A percentile compares a stretch with the other conserved stretches of the same genome.
phyloP scores from a whole-genome alignment of 92 coral and sea anemone species.

The Pocillopora meandrina region DNA sequence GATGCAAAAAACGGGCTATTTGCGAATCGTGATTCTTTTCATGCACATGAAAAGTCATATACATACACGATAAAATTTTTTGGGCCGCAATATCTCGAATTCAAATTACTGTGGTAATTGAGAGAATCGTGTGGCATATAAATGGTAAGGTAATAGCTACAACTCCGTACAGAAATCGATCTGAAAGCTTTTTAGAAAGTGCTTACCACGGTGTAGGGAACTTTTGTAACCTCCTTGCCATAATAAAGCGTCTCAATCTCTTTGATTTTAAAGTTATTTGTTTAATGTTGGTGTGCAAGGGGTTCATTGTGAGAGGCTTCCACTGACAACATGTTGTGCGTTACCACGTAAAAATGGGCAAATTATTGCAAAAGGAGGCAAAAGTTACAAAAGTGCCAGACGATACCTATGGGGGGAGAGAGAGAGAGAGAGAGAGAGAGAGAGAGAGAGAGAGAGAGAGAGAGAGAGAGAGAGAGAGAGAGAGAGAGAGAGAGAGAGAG shows the following conservation, averaged over 20 bases:
- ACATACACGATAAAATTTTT: background rate
- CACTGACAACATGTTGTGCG: too few species aligned
- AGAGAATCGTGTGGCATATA: background rate
- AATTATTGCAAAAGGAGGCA: background rate
- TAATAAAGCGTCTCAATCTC: background rate
- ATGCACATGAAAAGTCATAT: background rate
- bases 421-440: background rate
- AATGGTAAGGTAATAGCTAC: background rate
- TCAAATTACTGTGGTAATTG: background rate
- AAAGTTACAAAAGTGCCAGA: conserved; percentile 12
- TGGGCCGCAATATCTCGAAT: background rate
- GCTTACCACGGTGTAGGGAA: background rate
- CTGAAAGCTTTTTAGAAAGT: background rate
- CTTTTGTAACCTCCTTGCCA: conserved; percentile 1
- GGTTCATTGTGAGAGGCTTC: background rate
- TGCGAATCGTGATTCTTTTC: conserved; percentile 16
- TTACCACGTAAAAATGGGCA: too few species aligned
- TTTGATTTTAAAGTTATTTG: conserved; percentile 8
- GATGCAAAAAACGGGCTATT: conserved; percentile 11
- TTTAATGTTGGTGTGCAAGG: conserved; percentile 12
- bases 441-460: too few species aligned
- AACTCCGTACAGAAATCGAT: background rate
- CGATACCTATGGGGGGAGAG: conserved; percentile 6
- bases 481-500: too few species aligned
- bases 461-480: too few species aligned